phyloP scores from a whole-genome alignment of 2,888 invertebrate species.

The Cheilosia variabilis region DNA sequence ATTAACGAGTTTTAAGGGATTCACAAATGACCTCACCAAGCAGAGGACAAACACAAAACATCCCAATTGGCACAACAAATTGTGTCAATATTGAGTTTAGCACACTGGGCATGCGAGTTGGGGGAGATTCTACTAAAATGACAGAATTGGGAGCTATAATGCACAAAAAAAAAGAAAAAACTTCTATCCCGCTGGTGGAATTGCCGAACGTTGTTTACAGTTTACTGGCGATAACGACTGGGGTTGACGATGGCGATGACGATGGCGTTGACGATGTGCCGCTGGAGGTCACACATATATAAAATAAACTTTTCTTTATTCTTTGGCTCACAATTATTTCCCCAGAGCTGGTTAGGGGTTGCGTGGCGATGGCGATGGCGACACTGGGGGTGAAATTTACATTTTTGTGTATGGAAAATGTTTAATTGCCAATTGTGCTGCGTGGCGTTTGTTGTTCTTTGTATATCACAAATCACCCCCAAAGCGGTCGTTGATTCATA shows the following conservation, averaged over 20 bases:
- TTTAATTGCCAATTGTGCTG: slow-evolving; percentile 69
- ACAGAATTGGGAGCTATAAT: slow-evolving; percentile 66
- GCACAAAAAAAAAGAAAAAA: slow-evolving; percentile 2
- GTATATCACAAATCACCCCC: slow-evolving; percentile 68
- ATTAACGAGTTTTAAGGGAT: slow-evolving; percentile 68
- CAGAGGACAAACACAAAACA: slow-evolving; percentile 27
- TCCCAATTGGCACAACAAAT: slow-evolving; percentile 38
- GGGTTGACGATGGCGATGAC: slow-evolving; percentile 14
- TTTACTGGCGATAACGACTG: slow-evolving; percentile 27
- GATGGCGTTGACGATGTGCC: slow-evolving; percentile 41
- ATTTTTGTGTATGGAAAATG: slow-evolving; percentile 57
- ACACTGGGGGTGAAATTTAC: slow-evolving; percentile 37
- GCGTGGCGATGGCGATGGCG: background rate
- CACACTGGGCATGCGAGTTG: slow-evolving; percentile 15
- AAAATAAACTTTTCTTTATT: slow-evolving; percentile 62
- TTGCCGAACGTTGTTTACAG: slow-evolving; percentile 41
- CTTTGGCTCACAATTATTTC: slow-evolving; percentile 60
- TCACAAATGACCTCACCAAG: slow-evolving; percentile 36
- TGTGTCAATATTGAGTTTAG: slow-evolving; percentile 61
- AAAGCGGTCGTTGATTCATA: slow-evolving; percentile 57
- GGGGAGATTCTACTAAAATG: slow-evolving; percentile 31
- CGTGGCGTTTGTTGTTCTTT: slow-evolving; percentile 18
- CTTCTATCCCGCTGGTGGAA: slow-evolving; percentile 41
- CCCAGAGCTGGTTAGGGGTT: slow-evolving; percentile 40
- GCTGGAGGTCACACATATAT: slow-evolving; percentile 51